Evolutionary conservation across 2,888 invertebrate genomes (phyloP).

Genomic region (Cinara cedri): DNA sequence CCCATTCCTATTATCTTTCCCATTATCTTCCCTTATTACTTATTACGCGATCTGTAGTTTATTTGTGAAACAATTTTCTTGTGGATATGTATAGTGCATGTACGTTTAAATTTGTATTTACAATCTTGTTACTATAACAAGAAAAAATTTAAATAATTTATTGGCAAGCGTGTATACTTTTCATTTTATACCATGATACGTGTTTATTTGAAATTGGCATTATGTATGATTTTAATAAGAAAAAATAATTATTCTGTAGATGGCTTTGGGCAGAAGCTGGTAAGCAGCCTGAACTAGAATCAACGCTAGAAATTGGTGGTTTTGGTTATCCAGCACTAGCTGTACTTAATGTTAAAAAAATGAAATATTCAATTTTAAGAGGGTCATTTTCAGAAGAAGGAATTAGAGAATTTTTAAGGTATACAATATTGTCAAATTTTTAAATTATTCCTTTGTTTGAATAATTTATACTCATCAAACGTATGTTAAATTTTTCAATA

Average conservation of each 20-base stretch:
- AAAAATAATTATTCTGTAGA: constrained; percentile 63
- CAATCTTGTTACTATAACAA: not conserved
- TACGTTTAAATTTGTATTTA: too few species aligned
- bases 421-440: constrained; percentile 52
- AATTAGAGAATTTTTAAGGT: constrained; percentile 91
- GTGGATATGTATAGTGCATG: too few species aligned
- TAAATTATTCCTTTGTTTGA: not conserved
- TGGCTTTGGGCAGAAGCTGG: constrained; percentile 97
- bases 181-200: too few species aligned
- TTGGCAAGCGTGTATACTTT: not conserved
- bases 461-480: not conserved
- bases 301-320: constrained; percentile 90
- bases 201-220: not conserved
- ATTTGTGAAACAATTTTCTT: too few species aligned
- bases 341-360: constrained; percentile 93
- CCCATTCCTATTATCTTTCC: not conserved
- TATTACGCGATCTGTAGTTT: not conserved
- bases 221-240: not conserved
- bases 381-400: constrained; percentile 95
- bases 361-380: constrained; percentile 90
- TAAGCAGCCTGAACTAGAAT: constrained; percentile 82
- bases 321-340: constrained; percentile 99
- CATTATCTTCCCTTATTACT: not conserved
- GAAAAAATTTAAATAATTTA: too few species aligned
- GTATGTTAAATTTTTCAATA: constrained; percentile 61